A percentile compares a stretch with the other conserved stretches of the same genome.
Conservation (phyloP, 2,113 vertebrate species). For the Apteryx mantelli region DNA sequence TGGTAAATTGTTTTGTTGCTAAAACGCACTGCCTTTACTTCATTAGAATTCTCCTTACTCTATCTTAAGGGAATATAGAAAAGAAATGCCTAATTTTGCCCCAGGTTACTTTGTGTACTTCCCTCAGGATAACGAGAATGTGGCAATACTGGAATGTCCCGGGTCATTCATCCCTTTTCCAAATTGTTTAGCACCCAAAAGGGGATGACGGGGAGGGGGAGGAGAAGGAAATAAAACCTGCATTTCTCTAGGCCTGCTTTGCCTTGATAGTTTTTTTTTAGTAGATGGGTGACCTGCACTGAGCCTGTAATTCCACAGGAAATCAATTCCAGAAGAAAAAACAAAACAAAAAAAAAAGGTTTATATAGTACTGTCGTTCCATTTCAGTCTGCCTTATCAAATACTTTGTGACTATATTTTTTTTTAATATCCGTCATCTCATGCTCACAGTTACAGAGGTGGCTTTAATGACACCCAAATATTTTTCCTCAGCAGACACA, state of each 20-base stretch:
- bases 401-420: not conserved
- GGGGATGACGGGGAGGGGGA: too few species aligned
- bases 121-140: not conserved
- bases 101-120: not conserved
- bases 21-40: not conserved
- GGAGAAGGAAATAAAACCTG: too few species aligned
- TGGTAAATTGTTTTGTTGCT: not conserved
- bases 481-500: not conserved
- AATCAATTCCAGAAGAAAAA: not conserved
- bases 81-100: not conserved
- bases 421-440: not conserved
- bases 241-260: too few species aligned
- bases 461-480: not conserved
- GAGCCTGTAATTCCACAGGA: not conserved
- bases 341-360: fast-evolving
- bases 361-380: not conserved
- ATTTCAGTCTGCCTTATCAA: not conserved
- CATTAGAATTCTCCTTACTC: not conserved
- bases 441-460: not conserved
- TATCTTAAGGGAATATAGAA: not conserved
- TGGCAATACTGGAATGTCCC: not conserved
- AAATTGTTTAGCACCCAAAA: not conserved
- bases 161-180: not conserved
- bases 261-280: too few species aligned
- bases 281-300: too few species aligned